Evolutionary conservation across 1,140 invertebrate species (phyloP), one percentile per base, ranked within the genome.

Genomic region (Brachionus sp.): DNA sequence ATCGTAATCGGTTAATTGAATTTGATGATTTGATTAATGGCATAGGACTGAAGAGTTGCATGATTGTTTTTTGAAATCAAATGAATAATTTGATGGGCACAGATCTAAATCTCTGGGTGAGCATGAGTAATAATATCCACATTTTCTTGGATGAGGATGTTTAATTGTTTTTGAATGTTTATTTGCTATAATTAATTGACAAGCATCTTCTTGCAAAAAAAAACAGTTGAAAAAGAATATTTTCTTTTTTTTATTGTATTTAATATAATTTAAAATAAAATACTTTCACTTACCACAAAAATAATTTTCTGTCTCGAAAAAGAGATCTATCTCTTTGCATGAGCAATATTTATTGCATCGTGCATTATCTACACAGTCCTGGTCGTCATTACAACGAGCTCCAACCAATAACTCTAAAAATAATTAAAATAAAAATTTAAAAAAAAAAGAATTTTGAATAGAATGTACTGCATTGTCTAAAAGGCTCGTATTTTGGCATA

Each of bases 131-230:
- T 75, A 46, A 29, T 75, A 46, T 9, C 70, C 70, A 42, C 70
- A 75, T 46, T 75, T 75, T 75, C 70, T 46, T 25, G 70, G 70
- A 75, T 75, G 70, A 46, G 70, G 10, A 75, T 35, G 44, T 75
- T 75, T 75, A 5, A 0, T 25, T 5, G 9, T 2, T 29, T 44
- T 75, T 1, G 39, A 42, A 75, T 75, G 23, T n/a, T 37, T 37
- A 10, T 5, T 44, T 19, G n/a, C 25, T 44, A 33, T 75, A 23
- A 13, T 6, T 37, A 9, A 46, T n/a, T 19, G 10, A 75, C 70
- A 75, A 12, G 42, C 70, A 46, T 75, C 70, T 46, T 75, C 70
- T n/a, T 75, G 25, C 25, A 46, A 75, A 75, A 46, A 46, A n/a
- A n/a, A n/a, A n/a, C n/a, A n/a, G n/a, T n/a, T n/a, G n/a, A n/a